These are phyloP conservation scores for Ictalurus punctatus DNA, from an alignment of 2,113 vertebrate genomes.

Conservation along the genomic window DNA sequence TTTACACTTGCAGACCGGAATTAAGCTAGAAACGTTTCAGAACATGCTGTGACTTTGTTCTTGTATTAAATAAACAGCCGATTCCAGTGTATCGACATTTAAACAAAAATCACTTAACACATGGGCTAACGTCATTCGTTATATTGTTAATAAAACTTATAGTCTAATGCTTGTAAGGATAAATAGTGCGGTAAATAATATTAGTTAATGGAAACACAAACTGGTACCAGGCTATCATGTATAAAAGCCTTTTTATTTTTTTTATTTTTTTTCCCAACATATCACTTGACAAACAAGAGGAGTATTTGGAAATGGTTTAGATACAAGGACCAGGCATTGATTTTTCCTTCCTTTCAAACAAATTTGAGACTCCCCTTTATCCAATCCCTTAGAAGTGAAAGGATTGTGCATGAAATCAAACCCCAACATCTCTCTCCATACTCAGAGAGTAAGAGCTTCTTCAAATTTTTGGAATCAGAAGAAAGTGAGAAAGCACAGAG, in stretches of 20 bases:
- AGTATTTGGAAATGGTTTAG: conserved; percentile 2
- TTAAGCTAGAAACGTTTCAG: background rate
- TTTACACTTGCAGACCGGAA: background rate
- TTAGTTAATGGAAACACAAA: background rate
- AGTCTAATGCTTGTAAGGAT: background rate
- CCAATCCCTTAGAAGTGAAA: conserved; percentile 23
- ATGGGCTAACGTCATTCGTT: background rate
- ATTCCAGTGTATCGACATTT: background rate
- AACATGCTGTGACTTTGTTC: background rate
- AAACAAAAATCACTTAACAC: background rate
- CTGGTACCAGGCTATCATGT: background rate
- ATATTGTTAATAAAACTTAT: background rate
- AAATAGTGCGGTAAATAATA: background rate
- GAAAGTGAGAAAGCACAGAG: background rate
- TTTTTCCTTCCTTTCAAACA: conserved; percentile 16
- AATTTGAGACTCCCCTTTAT: conserved; percentile 29
- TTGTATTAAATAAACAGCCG: background rate
- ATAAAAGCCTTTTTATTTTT: background rate
- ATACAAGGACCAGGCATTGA: conserved; percentile 17
- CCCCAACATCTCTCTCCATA: background rate
- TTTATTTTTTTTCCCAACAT: too few species aligned
- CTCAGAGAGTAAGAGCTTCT: conserved; percentile 21
- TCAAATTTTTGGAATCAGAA: background rate
- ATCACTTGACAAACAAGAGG: background rate
- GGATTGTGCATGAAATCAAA: conserved; percentile 15